Conservation (phyloP, 2,888 invertebrate genomes). For the Ferrisia virgata region DNA sequence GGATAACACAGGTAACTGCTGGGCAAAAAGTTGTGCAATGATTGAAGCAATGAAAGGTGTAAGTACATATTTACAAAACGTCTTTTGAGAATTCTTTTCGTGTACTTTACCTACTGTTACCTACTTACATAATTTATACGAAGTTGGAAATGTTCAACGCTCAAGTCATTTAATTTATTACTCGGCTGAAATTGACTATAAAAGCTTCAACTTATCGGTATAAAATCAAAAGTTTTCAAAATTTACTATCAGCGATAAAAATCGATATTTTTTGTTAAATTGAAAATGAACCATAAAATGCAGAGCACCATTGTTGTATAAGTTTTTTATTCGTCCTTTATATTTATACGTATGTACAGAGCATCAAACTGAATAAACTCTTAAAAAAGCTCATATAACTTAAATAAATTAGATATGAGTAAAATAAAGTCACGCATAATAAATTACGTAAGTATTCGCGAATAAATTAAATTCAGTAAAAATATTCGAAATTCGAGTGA, state of each 20-base stretch:
- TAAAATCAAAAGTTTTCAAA: conserved; percentile 22
- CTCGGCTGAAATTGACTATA: not conserved
- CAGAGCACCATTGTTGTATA: not conserved
- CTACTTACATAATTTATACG: conserved; percentile 19
- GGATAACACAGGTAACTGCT: not conserved
- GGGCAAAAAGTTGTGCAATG: not conserved
- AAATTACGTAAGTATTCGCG: not conserved
- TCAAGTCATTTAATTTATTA: conserved; percentile 4
- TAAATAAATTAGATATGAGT: not conserved
- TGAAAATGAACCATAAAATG: not conserved
- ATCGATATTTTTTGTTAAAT: not conserved
- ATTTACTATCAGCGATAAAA: not conserved
- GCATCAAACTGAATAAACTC: not conserved
- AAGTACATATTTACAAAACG: conserved; percentile 2
- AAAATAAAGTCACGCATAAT: not conserved
- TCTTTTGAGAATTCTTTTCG: conserved; percentile 18
- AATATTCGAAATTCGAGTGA: not conserved
- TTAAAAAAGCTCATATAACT: not conserved
- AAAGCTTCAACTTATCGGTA: not conserved
- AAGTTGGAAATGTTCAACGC: not conserved
- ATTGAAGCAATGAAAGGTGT: not conserved
- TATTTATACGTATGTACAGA: not conserved
- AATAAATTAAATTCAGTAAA: not conserved
- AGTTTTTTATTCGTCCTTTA: not conserved
- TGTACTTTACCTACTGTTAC: too few species aligned